A percentile compares a stretch with the other conserved stretches of the same genome.
These are phyloP conservation scores for Agapornis canus DNA, from an alignment of 2,797 vertebrate species.

Conservation along the genomic window DNA sequence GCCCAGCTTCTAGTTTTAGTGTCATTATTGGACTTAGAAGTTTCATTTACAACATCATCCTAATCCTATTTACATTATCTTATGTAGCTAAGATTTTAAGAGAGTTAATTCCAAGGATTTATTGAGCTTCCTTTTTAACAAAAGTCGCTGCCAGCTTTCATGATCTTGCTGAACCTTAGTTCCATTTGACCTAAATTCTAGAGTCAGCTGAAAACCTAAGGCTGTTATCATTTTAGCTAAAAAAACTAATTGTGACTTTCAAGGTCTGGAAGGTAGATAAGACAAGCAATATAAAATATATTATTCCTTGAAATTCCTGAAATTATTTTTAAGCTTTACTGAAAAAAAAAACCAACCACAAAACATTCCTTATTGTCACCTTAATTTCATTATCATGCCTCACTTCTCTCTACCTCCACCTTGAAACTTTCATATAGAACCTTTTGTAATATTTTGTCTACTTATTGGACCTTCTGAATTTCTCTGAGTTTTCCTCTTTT, in stretches of 20 bases:
- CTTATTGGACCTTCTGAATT: not conserved
- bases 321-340: not conserved
- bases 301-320: not conserved
- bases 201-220: not conserved
- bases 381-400: not conserved
- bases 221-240: not conserved
- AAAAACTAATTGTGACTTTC: not conserved
- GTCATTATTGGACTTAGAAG: not conserved
- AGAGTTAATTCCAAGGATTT: not conserved
- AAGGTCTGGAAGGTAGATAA: not conserved
- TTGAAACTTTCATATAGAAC: not conserved
- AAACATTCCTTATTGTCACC: not conserved
- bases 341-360: not conserved
- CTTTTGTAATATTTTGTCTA: not conserved
- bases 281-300: not conserved
- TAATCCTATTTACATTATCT: not conserved
- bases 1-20: not conserved
- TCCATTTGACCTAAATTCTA: not conserved
- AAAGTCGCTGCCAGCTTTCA: not conserved
- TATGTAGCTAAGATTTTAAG: not conserved
- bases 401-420: not conserved
- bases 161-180: not conserved
- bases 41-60: not conserved
- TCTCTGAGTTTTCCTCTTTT: not conserved
- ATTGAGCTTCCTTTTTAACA: constrained; percentile 20